Conservation (phyloP, 2,113 vertebrate species). For the Picathartes gymnocephalus region DNA sequence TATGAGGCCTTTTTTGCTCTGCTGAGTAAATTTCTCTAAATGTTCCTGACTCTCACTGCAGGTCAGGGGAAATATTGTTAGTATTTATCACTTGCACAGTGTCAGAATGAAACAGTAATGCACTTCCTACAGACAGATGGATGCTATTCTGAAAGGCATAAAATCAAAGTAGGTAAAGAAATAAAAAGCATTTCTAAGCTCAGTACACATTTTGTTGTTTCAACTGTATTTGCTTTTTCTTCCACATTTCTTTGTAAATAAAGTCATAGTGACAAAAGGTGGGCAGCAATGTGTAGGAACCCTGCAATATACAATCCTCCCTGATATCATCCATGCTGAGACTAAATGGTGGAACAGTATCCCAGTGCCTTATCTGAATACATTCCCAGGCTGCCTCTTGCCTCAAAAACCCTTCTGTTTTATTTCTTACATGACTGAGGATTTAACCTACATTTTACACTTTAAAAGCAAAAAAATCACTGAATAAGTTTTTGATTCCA, state of each 20-base stretch:
- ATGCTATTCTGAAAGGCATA: background rate
- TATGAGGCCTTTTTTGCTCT: background rate
- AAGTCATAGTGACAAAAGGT: background rate
- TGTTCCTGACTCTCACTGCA: background rate
- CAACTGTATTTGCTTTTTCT: background rate
- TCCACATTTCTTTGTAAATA: background rate
- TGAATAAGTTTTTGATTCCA: background rate
- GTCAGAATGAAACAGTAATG: background rate
- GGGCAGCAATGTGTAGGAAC: background rate
- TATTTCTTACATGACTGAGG: background rate
- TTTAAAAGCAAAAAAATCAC: background rate
- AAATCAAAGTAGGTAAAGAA: conserved; percentile 13
- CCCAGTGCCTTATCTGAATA: background rate
- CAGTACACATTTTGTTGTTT: background rate
- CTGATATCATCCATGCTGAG: background rate
- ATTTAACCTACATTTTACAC: background rate
- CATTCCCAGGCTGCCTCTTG: background rate
- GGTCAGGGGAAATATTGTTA: background rate
- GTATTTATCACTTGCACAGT: background rate
- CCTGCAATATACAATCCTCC: background rate
- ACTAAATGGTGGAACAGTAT: background rate
- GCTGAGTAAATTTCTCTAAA: background rate
- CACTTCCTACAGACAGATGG: background rate
- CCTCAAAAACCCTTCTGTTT: background rate
- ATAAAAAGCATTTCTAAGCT: background rate